Evolutionary conservation across 1,140 invertebrate genomes (phyloP), one percentile per base, ranked within the genome.

Genomic region (Pollicipes pollicipes): DNA sequence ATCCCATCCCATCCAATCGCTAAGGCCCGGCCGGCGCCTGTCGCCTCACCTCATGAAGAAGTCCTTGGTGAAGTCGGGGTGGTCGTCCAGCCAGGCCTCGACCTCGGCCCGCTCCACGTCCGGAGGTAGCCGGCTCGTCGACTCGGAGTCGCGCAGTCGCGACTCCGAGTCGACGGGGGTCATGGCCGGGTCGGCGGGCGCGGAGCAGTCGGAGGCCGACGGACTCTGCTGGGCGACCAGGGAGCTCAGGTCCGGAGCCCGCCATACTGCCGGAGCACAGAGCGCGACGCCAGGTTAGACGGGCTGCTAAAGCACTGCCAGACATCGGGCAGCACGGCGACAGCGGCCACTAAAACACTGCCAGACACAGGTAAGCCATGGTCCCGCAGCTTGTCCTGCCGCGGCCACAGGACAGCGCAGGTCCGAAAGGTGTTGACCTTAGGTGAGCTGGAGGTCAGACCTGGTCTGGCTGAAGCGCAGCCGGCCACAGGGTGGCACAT

Each of bases 71-170:
- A 97, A 97, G 78, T 94, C 90, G 71, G 90, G 92, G 82, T 97
- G 93, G 78, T 96, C 93, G 81, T 97, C 94, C 68, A 97, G 85
- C 94, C 94, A 97, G 72, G 91, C 85, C 80, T 94, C 90, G 80
- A 93, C 90, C 66, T 87, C 84, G 24, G 90, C 88, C 78, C 89
- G 90, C 79, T 93, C 89, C 37, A 88, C 85, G 80, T 92, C 88
- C 17, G 45, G 13, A 2, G 45, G 45, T 21, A 58, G 45, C 24
- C 45, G 45, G 2, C 45, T 58, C 45, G 45, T 3, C 45, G 45
- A 3, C 45, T 24, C 45, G 45, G 2, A 58, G 45, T 10, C 45
- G 45, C 8, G 45, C 21, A 13, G 45, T 24, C 2, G 6, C 6
- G 10, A 58, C 13, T 6, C 2, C 45, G 45, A 13, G 10, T 58